Percentiles rank a stretch among this genome's conserved stretches.
phyloP scores from a whole-genome alignment of 2,113 vertebrate genomes.

The Mormoops blainvillei region DNA sequence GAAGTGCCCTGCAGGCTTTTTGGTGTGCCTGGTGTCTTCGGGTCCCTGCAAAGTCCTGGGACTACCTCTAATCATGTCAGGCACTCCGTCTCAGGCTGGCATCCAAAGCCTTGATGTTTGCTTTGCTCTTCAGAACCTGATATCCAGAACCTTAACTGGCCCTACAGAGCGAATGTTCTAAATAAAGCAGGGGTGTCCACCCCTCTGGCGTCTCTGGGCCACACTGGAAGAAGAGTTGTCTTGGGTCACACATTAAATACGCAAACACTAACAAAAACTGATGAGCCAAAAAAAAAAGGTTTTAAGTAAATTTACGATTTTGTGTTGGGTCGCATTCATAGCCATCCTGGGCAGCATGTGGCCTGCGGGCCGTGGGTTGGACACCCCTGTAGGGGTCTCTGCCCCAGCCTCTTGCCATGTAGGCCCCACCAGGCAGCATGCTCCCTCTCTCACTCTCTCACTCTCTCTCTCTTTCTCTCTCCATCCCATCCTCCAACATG shows the following conservation, averaged over 20 bases:
- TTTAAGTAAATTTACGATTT: too few relatives aligned
- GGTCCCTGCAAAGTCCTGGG: not conserved
- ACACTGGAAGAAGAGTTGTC: too few relatives aligned
- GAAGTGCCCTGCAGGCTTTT: not conserved
- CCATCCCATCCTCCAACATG: not conserved
- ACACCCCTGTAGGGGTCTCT: not conserved
- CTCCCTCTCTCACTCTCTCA: not conserved
- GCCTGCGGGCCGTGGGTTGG: too few relatives aligned
- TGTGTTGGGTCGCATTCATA: too few relatives aligned
- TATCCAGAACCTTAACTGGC: not conserved
- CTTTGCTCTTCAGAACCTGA: not conserved
- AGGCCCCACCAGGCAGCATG: not conserved
- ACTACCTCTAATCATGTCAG: not conserved
- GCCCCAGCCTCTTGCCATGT: not conserved
- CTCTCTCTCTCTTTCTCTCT: not conserved
- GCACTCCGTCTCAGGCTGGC: not conserved
- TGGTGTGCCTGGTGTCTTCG: accelerated
- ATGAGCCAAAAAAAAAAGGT: too few relatives aligned
- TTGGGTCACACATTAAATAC: too few relatives aligned
- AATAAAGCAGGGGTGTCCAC: not conserved
- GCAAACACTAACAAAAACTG: too few relatives aligned
- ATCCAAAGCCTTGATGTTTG: not conserved
- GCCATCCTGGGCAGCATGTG: too few relatives aligned
- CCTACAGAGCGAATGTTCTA: not conserved
- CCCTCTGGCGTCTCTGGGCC: too few relatives aligned